These are phyloP conservation scores for Sycobia sp. DNA, from an alignment of 1,140 invertebrate genomes.

Conservation along the genomic window DNA sequence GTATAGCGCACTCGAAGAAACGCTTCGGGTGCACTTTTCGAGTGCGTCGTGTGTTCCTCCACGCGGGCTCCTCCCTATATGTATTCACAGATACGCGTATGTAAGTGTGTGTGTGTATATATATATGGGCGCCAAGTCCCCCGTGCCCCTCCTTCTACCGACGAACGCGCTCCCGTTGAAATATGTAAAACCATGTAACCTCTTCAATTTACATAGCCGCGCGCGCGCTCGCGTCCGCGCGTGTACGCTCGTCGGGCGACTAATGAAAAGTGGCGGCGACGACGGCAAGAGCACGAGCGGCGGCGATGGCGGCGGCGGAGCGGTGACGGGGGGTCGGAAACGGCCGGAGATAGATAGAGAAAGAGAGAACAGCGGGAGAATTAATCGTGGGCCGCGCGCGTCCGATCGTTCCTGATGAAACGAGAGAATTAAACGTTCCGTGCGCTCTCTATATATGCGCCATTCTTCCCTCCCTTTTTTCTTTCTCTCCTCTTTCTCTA, in stretches of 20 bases:
- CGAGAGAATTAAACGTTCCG: slow-evolving; percentile 27
- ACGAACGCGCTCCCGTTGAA: slow-evolving; percentile 46
- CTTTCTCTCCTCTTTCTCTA: neutral
- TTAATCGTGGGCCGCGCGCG: slow-evolving; percentile 26
- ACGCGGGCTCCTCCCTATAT: too few relatives aligned
- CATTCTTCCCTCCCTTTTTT: neutral
- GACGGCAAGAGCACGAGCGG: neutral
- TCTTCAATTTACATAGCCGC: slow-evolving; percentile 61
- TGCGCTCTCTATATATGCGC: too few relatives aligned
- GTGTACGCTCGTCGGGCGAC: slow-evolving; percentile 28
- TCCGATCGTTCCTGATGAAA: slow-evolving; percentile 22
- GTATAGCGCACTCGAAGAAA: slow-evolving; percentile 61
- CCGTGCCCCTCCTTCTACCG: slow-evolving; percentile 35
- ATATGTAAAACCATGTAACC: slow-evolving; percentile 62
- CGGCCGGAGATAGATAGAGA: too few relatives aligned
- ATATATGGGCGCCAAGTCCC: too few relatives aligned
- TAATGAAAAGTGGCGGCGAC: slow-evolving; percentile 53
- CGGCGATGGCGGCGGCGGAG: neutral
- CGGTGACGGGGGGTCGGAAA: too few relatives aligned
- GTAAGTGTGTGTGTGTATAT: too few relatives aligned
- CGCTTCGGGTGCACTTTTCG: slow-evolving; percentile 59
- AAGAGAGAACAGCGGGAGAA: slow-evolving; percentile 21
- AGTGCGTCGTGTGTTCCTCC: slow-evolving; percentile 42
- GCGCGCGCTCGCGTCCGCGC: slow-evolving; percentile 25
- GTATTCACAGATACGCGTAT: too few relatives aligned